Evolutionary conservation across 2,113 vertebrate species (phyloP).

Genomic region (Anolis carolinensis): DNA sequence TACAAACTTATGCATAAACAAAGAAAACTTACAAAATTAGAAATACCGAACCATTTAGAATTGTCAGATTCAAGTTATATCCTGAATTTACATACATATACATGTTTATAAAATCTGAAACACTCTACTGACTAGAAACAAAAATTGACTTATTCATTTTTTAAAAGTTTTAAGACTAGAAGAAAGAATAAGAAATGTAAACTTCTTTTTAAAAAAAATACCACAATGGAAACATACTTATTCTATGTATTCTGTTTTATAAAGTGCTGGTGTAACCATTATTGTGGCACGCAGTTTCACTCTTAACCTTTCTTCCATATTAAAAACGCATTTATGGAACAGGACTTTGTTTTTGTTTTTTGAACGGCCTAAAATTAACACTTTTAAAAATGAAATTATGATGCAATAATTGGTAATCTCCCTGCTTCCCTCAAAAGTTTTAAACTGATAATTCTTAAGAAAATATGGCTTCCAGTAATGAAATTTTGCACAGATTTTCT

Average conservation of each 20-base stretch:
- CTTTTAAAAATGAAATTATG: constrained; percentile 4
- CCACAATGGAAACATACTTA: constrained; percentile 41
- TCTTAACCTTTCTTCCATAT: neutral
- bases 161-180: constrained; percentile 55
- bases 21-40: constrained; percentile 60
- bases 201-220: constrained; percentile 50
- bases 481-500: constrained; percentile 47
- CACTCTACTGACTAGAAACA: constrained; percentile 25
- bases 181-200: constrained; percentile 68
- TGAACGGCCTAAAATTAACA: constrained; percentile 21
- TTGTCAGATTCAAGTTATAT: constrained; percentile 42
- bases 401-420: neutral
- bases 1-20: constrained; percentile 43
- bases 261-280: constrained; percentile 48
- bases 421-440: constrained; percentile 4
- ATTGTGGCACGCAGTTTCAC: constrained; percentile 38
- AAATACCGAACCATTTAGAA: constrained; percentile 34
- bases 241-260: constrained; percentile 35
- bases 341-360: neutral
- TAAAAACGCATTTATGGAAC: constrained; percentile 16
- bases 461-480: constrained; percentile 37
- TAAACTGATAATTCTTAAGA: constrained; percentile 13
- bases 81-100: constrained; percentile 49
- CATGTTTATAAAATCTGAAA: constrained; percentile 52
- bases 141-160: constrained; percentile 37